Conservation (phyloP, 1,140 invertebrate genomes). For the Orchestia grillus region DNA sequence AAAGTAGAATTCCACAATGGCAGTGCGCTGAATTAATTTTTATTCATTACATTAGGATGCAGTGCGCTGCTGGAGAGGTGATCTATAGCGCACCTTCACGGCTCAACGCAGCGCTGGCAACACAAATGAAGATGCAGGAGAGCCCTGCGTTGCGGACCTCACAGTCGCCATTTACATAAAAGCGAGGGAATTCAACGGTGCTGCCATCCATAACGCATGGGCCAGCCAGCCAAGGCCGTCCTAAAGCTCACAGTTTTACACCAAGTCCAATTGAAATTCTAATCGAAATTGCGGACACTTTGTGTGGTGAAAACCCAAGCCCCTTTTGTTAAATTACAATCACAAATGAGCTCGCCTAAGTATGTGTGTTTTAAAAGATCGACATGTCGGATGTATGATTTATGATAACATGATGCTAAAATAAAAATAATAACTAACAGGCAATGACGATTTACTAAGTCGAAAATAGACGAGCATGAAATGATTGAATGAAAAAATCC, state of each 20-base stretch:
- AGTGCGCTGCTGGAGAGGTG: neutral
- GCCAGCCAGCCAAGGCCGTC: neutral
- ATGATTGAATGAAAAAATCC: neutral
- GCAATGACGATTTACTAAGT: neutral
- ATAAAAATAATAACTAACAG: neutral
- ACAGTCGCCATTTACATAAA: neutral
- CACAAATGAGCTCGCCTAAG: neutral
- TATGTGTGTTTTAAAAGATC: neutral
- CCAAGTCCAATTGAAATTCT: neutral
- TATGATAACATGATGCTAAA: neutral
- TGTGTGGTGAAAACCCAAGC: neutral
- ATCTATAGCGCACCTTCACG: neutral
- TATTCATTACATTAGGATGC: neutral
- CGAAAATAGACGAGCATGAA: neutral
- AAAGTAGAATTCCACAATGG: neutral
- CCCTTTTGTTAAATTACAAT: neutral
- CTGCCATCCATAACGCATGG: neutral
- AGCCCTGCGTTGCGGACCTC: neutral
- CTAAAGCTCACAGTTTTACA: neutral
- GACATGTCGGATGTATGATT: neutral
- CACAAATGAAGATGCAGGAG: neutral
- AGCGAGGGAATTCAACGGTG: neutral
- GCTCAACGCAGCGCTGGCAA: neutral
- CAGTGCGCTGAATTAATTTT: neutral
- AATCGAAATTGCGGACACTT: neutral